Base-by-base conservation (phyloP, 2,888 invertebrate species). In the Nemotelus nigrinus region DNA sequence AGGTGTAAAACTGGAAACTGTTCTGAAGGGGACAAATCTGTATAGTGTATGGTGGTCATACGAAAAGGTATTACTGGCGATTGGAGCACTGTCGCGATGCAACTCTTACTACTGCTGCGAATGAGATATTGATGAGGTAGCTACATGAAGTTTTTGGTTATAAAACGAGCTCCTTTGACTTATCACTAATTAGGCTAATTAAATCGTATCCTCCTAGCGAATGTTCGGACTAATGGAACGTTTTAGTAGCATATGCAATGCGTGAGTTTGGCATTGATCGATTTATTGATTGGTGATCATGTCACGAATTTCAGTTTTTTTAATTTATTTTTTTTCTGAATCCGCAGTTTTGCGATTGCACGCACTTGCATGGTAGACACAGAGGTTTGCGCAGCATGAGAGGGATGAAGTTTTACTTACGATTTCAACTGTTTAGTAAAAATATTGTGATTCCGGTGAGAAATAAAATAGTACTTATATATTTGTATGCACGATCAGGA, bases 181-280 rank as follows among this genome's bases (percentile, higher is more conserved):
- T 74, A 74, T 74, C 74, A 63, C 63, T 74, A 74, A 74, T 63
- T 74, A 63, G 74, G 60, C 63, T 74, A 74, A 74, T 74, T 74
- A 74, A 74, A 74, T 60, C 55, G 71, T 55, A 44, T 65, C 65
- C 55, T 71, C 71, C 41, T 41, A 71, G 71, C 55, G 44, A 57
- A 57, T 71, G 71, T 71, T 45, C 71, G 57, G 53, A 71, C 57
- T 71, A 71, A 71, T 71, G 57, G 71, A 55, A 43, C 71, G 71
- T 55, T 71, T 68, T 68, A 68, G 53, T 53, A 50, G 68, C 44
- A 44, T 68, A 68, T 53, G 55, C 55, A 55, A 55, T 71, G 71
- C 71, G 71, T 71, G 71, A 55, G 55, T 8, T n/a, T 55, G 71
- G 47, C 71, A 71, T 71, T 71, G 71, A 71, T 71, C 71, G 71